A percentile compares a stretch with the other conserved stretches of the same genome.
Conservation (phyloP, 2,113 vertebrate genomes). For the Rhinolophus ferrumequinum region DNA sequence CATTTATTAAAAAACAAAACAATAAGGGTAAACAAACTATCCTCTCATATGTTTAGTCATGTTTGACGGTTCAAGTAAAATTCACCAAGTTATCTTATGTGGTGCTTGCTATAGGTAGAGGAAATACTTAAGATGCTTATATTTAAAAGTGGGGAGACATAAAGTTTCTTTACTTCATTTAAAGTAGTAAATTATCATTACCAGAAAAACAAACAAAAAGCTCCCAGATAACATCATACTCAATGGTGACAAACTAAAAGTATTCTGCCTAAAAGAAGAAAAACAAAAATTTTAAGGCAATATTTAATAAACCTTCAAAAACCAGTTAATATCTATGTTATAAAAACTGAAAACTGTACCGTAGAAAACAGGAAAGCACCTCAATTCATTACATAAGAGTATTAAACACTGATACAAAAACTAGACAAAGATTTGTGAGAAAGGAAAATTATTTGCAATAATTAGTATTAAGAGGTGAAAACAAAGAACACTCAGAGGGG, state of each 20-base stretch:
- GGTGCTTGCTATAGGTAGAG: background rate
- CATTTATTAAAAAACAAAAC: background rate
- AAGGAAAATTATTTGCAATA: background rate
- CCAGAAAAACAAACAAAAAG: background rate
- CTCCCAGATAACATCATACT: background rate
- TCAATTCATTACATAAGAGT: background rate
- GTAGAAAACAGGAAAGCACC: background rate
- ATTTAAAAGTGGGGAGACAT: background rate
- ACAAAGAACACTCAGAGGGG: background rate
- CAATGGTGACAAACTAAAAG: background rate
- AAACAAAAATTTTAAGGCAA: background rate
- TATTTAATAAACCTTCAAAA: conserved; percentile 11
- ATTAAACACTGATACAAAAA: background rate
- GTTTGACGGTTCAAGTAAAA: background rate
- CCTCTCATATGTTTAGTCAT: background rate
- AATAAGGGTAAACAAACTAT: background rate
- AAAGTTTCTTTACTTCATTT: background rate
- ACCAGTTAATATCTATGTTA: background rate
- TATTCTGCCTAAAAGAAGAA: background rate
- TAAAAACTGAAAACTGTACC: conserved; percentile 2
- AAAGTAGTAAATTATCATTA: background rate
- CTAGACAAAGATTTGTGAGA: background rate
- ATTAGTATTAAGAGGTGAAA: background rate
- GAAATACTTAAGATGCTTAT: background rate
- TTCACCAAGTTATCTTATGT: background rate